Evolutionary conservation across 2,797 vertebrate species (phyloP), one percentile per base, ranked within the genome.

Genomic region (Allobates femoralis): DNA sequence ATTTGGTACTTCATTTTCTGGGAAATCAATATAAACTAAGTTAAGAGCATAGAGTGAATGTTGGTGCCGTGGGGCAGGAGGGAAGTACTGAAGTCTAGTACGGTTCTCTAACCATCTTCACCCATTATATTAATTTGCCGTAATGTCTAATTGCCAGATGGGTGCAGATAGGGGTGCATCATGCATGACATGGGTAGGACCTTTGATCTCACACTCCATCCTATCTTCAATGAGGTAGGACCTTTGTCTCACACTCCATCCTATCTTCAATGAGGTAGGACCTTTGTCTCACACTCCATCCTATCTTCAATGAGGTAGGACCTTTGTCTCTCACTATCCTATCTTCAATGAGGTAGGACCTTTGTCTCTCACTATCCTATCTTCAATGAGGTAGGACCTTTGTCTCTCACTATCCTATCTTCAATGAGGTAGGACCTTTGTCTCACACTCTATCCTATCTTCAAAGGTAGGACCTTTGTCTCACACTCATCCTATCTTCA

Each of bases 1-100:
- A 85, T 86, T 90, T 67, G 41, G 81, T 89, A 93, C 89, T 91
- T 92, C 89, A 85, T 94, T 93, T 89, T 87, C 90, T 86, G 89
- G 83, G 89, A 92, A 90, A 93, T 90, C 89, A 85, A 90, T 92
- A 91, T 80, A 92, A 94, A 93, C 90, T 53, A 92, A 92, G 92
- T 93, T 55, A 71, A 88, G 84, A 64, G 69, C 69, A 77, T 76
- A 67, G 78, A 75, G 77, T 46, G 77, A 88, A 67, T 75, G 21
- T n/a, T 30, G 23, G 56, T 67, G 86, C 82, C 77, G 67, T n/a
- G 77, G 62, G 86, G 67, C 83, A 87, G 18, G 18, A 66, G 32
- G 75, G 18, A 80, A 34, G 26, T n/a, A 58, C 56, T 50, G 18
- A 15, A 50, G 56, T 64, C 23, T 67, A 19, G 69, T 23, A 62